Evolutionary conservation across 1,140 invertebrate genomes (phyloP).

Genomic region (Brachystomella parvula): DNA sequence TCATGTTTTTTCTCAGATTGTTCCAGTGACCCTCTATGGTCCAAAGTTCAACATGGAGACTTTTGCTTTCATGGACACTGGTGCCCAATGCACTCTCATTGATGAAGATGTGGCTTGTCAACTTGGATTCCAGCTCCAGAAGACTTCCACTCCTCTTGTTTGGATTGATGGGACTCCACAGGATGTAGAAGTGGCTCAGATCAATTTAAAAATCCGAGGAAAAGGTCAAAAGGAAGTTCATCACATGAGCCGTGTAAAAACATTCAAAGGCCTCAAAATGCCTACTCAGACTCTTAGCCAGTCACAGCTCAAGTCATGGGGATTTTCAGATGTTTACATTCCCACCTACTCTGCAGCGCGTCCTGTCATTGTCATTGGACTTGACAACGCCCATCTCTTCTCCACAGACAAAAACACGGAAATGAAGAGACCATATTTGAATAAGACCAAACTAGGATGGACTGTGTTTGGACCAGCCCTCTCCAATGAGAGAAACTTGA

Average conservation of each 20-base stretch:
- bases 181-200: background rate
- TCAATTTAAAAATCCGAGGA: background rate
- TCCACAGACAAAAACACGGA: background rate
- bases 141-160: background rate
- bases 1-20: background rate
- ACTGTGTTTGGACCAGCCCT: background rate
- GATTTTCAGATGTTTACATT: background rate
- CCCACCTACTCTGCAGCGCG: background rate
- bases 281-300: background rate
- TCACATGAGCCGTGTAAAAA: background rate
- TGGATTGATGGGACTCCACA: background rate
- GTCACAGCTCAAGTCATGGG: background rate
- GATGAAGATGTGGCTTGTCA: background rate
- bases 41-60: background rate
- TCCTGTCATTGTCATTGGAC: slow-evolving; percentile 8
- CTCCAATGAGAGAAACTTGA: background rate
- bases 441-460: background rate
- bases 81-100: background rate
- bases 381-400: background rate
- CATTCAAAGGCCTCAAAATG: background rate
- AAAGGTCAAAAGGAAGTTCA: background rate
- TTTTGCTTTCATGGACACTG: background rate
- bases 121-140: background rate
- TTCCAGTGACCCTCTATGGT: background rate
- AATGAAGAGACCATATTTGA: background rate